These are phyloP conservation scores for Himalopsyche japonica DNA, from an alignment of 2,888 invertebrate species.

Conservation along the genomic window DNA sequence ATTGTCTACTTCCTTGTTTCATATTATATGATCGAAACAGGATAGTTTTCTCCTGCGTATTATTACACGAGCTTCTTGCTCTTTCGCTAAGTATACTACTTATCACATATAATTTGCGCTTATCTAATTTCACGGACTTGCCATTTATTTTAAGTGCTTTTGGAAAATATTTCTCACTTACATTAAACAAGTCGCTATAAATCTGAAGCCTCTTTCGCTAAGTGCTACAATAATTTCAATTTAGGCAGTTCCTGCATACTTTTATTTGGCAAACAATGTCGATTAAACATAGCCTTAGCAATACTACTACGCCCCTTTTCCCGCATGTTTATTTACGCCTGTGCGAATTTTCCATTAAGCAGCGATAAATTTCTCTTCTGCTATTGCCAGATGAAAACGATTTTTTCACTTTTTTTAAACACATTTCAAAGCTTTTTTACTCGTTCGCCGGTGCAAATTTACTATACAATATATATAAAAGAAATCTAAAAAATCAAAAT, in stretches of 20 bases:
- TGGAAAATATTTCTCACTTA: not conserved
- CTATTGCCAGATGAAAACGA: not conserved
- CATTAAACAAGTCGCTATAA: not conserved
- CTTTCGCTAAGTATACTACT: not conserved
- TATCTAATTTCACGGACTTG: not conserved
- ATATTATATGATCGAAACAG: no score
- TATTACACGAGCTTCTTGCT: no score
- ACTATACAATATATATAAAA: not conserved
- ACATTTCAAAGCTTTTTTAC: not conserved
- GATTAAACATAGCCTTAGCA: not conserved
- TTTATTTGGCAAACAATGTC: not conserved
- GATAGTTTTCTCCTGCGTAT: no score
- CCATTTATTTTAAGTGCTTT: not conserved
- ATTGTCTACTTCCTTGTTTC: no score
- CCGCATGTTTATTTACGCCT: not conserved
- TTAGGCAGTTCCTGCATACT: not conserved
- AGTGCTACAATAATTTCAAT: not conserved
- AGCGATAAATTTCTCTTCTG: not conserved
- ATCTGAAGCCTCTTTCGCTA: not conserved
- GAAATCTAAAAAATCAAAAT: no score
- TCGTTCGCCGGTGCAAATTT: not conserved
- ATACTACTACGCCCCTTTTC: not conserved
- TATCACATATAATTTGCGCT: not conserved
- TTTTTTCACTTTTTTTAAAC: not conserved
- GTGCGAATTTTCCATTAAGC: not conserved